Evolutionary conservation across 2,888 invertebrate genomes (phyloP).

Genomic region (Ferrisia virgata): DNA sequence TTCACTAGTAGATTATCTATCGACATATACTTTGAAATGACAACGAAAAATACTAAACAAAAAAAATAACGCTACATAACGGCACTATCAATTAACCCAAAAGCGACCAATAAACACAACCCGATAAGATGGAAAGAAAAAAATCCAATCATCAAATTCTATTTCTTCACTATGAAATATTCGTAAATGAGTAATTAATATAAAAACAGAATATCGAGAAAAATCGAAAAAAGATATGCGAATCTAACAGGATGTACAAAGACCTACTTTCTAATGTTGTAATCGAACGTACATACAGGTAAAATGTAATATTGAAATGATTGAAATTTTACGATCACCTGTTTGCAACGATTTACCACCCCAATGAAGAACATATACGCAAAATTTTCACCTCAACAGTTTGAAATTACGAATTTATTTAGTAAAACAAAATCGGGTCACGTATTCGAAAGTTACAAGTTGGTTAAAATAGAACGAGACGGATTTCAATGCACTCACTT

Average conservation of each 20-base stretch:
- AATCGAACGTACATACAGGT: background rate
- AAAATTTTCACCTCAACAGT: background rate
- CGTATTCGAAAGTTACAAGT: constrained; percentile 41
- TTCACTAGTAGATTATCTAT: background rate
- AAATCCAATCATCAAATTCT: background rate
- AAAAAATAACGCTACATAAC: background rate
- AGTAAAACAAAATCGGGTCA: constrained; percentile 39
- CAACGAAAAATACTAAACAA: background rate
- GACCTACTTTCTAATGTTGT: constrained; percentile 43
- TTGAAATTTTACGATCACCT: background rate
- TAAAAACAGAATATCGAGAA: background rate
- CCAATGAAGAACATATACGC: background rate
- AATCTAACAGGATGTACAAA: constrained; percentile 38
- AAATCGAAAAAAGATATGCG: constrained; percentile 2
- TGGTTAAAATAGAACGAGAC: background rate
- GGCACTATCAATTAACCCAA: constrained; percentile 18
- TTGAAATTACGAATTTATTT: background rate
- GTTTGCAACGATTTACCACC: background rate
- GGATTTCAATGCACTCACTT: background rate
- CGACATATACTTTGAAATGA: background rate
- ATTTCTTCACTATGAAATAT: background rate
- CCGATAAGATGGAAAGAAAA: background rate
- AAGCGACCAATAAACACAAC: background rate
- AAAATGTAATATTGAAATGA: background rate
- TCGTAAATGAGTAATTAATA: background rate